phyloP scores from a whole-genome alignment of 1,140 invertebrate genomes.

The Laupala kohalensis region DNA sequence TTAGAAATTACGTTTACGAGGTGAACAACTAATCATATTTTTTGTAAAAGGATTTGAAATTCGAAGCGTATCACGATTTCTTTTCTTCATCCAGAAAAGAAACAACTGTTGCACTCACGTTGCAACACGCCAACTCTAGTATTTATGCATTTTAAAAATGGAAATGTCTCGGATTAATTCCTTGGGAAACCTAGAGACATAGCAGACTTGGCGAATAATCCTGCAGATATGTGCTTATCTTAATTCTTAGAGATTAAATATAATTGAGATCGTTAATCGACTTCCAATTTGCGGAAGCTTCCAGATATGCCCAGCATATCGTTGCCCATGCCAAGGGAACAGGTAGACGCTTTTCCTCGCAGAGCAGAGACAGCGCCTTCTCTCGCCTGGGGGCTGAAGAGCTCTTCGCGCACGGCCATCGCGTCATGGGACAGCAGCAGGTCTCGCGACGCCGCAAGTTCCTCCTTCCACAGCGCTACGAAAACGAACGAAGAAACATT shows the following conservation, averaged over 20 bases:
- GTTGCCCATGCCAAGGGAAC: conserved; percentile 29
- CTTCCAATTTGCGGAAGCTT: conserved; percentile 64
- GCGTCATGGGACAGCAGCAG: conserved; percentile 42
- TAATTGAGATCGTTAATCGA: conserved; percentile 38
- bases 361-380: conserved; percentile 57
- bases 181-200: too few species aligned
- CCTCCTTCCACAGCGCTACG: conserved; percentile 49
- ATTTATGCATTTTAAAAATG: too few species aligned
- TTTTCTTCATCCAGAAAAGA: too few species aligned
- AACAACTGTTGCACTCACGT: too few species aligned
- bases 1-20: too few species aligned
- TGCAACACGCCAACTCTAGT: too few species aligned
- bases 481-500: too few species aligned
- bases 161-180: too few species aligned
- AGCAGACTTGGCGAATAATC: not conserved
- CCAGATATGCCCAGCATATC: conserved; percentile 51
- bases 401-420: conserved; percentile 44
- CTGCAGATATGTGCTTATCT: not conserved
- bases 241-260: not conserved
- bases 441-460: conserved; percentile 30
- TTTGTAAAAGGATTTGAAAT: too few species aligned
- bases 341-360: conserved; percentile 35
- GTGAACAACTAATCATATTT: too few species aligned
- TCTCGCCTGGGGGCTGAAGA: conserved; percentile 50
- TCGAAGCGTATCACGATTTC: too few species aligned